Evolutionary conservation across 2,113 vertebrate genomes (phyloP).

Genomic region (Mormoops blainvillei): DNA sequence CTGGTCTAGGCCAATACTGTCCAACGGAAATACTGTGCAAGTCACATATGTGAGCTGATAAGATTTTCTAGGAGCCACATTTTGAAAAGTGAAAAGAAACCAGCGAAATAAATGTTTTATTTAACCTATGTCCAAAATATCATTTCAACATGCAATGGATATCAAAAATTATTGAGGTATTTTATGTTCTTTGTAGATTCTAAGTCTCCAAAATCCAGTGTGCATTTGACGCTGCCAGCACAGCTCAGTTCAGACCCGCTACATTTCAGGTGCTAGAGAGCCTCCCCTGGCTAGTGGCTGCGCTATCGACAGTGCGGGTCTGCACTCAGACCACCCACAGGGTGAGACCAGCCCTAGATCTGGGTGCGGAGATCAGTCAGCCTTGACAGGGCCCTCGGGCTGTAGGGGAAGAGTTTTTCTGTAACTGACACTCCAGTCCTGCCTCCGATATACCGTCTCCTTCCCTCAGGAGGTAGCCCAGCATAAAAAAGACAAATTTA

Average conservation of each 20-base stretch:
- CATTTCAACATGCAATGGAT: neutral
- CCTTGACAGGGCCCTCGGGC: neutral
- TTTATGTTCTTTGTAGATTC: neutral
- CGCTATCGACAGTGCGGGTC: neutral
- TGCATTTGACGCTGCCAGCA: neutral
- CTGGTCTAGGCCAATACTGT: neutral
- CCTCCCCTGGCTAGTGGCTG: neutral
- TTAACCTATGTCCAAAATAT: neutral
- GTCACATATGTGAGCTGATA: neutral
- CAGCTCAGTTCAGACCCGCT: neutral
- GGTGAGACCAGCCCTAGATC: neutral
- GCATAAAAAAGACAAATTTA: neutral
- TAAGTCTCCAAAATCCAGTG: neutral
- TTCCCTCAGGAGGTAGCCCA: neutral
- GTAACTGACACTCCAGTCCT: neutral
- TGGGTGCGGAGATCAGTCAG: neutral
- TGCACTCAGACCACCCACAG: neutral
- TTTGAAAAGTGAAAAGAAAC: neutral
- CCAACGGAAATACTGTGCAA: neutral
- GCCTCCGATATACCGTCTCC: neutral
- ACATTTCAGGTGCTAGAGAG: neutral
- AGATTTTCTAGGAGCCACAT: neutral
- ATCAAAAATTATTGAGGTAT: neutral
- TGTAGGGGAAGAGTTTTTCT: neutral
- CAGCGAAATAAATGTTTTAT: neutral